These are phyloP conservation scores for Geopemphigus sp. DNA, from an alignment of 1,140 invertebrate species.

Conservation along the genomic window DNA sequence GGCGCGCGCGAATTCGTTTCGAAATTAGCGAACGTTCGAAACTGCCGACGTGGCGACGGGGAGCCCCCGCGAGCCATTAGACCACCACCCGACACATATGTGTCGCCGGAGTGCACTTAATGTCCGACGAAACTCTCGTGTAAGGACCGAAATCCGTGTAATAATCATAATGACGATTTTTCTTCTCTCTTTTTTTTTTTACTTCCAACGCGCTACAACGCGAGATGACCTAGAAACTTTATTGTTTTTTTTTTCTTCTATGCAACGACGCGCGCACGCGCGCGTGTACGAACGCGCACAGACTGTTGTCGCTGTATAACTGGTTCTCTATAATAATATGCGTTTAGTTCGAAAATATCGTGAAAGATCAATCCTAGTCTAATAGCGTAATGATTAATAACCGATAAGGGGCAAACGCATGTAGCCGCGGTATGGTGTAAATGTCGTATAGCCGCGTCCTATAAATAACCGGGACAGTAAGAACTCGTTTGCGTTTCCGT, in stretches of 20 bases:
- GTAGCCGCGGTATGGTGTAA: too few relatives aligned
- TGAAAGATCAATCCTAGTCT: neutral
- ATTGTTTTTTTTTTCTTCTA: neutral
- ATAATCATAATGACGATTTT: constrained; percentile 16
- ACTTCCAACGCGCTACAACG: neutral
- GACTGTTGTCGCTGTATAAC: neutral
- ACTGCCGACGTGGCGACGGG: constrained; percentile 32
- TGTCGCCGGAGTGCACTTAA: constrained; percentile 32
- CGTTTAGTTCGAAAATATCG: neutral
- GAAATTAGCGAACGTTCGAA: constrained; percentile 27
- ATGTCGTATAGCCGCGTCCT: too few relatives aligned
- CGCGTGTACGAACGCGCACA: neutral
- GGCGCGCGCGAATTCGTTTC: neutral
- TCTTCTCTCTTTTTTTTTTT: constrained; percentile 5
- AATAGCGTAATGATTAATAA: neutral
- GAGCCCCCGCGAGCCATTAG: constrained; percentile 26
- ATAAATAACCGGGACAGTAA: neutral
- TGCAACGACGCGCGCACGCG: neutral
- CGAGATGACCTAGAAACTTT: constrained; percentile 8
- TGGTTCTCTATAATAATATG: constrained; percentile 1
- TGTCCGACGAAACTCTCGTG: neutral
- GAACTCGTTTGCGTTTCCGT: neutral
- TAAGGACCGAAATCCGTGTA: neutral
- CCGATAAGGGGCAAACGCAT: too few relatives aligned
- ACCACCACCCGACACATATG: neutral